Conservation (phyloP, 2,113 vertebrate genomes). For the Hemiprocne comata region DNA sequence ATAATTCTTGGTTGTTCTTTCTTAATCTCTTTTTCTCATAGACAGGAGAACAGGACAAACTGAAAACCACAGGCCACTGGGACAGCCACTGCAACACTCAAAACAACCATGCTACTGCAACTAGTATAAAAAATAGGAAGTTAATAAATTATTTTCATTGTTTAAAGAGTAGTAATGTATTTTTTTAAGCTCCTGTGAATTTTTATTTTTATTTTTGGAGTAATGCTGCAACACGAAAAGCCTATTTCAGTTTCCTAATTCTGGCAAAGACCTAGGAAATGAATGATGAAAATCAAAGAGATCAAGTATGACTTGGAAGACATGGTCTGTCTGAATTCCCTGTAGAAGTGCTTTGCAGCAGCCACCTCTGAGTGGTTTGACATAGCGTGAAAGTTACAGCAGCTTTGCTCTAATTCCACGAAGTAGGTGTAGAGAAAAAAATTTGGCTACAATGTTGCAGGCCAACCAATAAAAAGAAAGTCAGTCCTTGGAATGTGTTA, state of each 20-base stretch:
- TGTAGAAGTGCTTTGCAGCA: background rate
- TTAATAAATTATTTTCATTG: background rate
- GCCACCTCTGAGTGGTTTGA: background rate
- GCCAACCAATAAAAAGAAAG: background rate
- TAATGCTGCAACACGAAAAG: background rate
- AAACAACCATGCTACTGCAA: background rate
- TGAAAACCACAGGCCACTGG: background rate
- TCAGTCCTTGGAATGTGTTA: background rate
- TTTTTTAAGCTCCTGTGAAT: background rate
- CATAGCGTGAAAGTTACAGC: background rate
- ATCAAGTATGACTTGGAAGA: background rate
- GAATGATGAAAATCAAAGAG: background rate
- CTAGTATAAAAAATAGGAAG: background rate
- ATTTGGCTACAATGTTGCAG: background rate
- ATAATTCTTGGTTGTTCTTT: background rate
- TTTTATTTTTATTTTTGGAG: background rate
- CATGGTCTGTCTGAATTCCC: background rate
- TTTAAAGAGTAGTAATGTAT: background rate
- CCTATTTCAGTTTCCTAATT: background rate
- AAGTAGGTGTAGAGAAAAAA: background rate
- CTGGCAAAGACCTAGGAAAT: background rate
- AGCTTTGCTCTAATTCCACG: background rate
- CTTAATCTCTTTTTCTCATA: background rate
- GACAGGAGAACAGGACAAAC: background rate
- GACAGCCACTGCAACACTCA: background rate